Percentiles rank a stretch among this genome's conserved stretches.
Evolutionary conservation across 2,113 vertebrate genomes (phyloP).

Genomic region (Helogale parvula): DNA sequence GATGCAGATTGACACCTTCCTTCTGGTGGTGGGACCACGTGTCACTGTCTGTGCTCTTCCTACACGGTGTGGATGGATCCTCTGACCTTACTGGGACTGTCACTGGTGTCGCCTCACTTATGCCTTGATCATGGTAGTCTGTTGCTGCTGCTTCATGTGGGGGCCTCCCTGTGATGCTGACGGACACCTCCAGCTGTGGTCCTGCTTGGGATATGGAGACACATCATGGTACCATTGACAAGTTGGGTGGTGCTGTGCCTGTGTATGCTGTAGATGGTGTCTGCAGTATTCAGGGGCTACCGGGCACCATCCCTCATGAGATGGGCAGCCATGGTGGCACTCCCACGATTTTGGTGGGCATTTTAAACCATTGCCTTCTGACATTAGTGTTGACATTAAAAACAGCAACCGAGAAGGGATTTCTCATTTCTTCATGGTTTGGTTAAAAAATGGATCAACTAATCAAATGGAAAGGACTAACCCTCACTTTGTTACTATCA

Average conservation of each 20-base stretch:
- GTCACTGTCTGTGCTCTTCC: background rate
- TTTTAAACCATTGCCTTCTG: background rate
- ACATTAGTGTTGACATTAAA: background rate
- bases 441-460: background rate
- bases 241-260: background rate
- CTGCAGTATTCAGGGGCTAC: background rate
- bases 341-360: background rate
- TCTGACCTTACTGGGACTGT: background rate
- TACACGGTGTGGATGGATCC: background rate
- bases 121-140: background rate
- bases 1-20: fast-evolving
- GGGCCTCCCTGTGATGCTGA: background rate
- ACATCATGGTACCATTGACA: fast-evolving
- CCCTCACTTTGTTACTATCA: background rate
- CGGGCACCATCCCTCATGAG: background rate
- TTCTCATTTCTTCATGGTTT: background rate
- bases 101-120: background rate
- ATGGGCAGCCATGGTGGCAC: fast-evolving
- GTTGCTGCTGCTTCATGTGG: background rate
- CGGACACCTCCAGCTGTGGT: background rate
- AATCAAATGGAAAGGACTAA: background rate
- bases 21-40: background rate
- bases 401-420: background rate
- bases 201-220: background rate
- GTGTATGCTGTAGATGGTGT: background rate